Percentiles rank a stretch among this genome's conserved stretches.
phyloP scores from a whole-genome alignment of 2,113 vertebrate genomes.

The Felis chaus region DNA sequence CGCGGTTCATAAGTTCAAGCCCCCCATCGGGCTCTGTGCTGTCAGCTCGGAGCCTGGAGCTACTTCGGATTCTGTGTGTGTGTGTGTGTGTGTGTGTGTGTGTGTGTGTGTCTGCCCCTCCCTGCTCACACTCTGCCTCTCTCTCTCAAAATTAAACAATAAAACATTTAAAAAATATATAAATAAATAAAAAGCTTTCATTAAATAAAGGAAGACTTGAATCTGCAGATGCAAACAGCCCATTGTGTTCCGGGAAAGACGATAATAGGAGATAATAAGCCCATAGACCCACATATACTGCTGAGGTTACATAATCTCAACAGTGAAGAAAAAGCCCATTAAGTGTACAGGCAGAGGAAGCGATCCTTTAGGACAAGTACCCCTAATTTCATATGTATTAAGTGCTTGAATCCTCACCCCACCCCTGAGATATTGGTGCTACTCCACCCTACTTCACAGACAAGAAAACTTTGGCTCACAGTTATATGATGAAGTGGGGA shows the following conservation, averaged over 20 bases:
- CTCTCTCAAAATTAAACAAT: too few species aligned
- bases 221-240: neutral
- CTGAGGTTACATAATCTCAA: neutral
- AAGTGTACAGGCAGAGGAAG: neutral
- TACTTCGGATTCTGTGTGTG: too few species aligned
- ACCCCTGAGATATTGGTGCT: neutral
- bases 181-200: too few species aligned
- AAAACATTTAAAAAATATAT: too few species aligned
- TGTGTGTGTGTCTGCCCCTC: too few species aligned
- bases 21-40: too few species aligned
- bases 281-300: neutral
- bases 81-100: too few species aligned
- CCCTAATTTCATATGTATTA: neutral
- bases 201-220: neutral
- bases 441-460: neutral
- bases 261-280: neutral
- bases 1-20: too few species aligned
- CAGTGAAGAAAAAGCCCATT: neutral
- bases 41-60: too few species aligned
- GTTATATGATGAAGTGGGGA: neutral
- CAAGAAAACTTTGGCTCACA: neutral
- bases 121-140: too few species aligned
- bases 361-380: neutral
- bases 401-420: neutral
- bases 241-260: neutral